Conservation (phyloP, 2,113 vertebrate species). For the Malaclemys terrapin region DNA sequence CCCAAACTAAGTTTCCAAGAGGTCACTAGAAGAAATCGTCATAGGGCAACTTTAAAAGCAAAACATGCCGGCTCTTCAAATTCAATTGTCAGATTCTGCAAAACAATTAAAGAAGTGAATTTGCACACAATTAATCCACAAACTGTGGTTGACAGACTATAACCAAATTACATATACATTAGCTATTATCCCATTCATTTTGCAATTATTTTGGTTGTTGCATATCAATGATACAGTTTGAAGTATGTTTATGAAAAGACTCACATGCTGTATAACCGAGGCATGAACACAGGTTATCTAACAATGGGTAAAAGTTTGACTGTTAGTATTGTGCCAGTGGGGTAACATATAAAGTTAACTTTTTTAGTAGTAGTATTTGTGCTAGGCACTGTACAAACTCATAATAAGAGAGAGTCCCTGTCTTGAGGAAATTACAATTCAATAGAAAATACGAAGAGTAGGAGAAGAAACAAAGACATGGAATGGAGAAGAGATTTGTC, state of each 20-base stretch:
- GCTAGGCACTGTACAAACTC: neutral
- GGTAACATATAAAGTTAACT: neutral
- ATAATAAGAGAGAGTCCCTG: neutral
- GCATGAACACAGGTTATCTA: neutral
- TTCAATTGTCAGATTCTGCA: neutral
- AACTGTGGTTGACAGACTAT: conserved; percentile 17
- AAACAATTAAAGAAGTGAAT: neutral
- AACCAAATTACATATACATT: conserved; percentile 2
- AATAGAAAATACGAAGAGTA: neutral
- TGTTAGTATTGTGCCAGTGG: neutral
- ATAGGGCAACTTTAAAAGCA: neutral
- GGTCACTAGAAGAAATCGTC: neutral
- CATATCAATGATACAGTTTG: accelerated
- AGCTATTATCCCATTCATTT: neutral
- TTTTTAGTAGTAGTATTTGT: neutral
- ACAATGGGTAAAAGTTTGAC: neutral
- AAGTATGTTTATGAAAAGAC: neutral
- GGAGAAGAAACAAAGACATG: neutral
- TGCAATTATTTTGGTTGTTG: neutral
- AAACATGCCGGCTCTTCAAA: neutral
- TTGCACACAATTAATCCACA: neutral
- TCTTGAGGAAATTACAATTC: neutral
- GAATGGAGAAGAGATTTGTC: neutral
- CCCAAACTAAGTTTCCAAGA: neutral
- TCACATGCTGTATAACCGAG: accelerated